Percentiles rank a stretch among this genome's conserved stretches.
Evolutionary conservation across 2,113 vertebrate genomes (phyloP).

Genomic region (Antennarius striatus): DNA sequence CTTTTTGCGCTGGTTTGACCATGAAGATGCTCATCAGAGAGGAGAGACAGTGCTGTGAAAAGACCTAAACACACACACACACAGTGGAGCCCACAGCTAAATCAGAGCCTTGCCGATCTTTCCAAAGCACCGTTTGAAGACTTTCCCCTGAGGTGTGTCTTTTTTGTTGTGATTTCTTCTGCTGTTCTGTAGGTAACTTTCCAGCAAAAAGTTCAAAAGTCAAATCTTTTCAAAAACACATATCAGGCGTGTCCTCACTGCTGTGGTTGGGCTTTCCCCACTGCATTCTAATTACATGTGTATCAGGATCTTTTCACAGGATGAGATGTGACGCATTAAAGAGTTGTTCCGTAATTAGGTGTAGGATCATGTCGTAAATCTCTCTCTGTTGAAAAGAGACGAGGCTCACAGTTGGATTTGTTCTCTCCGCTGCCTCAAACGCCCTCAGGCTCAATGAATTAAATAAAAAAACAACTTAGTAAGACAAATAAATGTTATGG

Average conservation of each 20-base stretch:
- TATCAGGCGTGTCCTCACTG: constrained; percentile 45
- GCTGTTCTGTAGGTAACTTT: constrained; percentile 38
- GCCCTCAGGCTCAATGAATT: constrained; percentile 32
- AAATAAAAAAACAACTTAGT: constrained; percentile 43
- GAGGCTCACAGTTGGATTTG: constrained; percentile 42
- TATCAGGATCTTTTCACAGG: constrained; percentile 61
- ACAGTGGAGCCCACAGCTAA: constrained; percentile 25
- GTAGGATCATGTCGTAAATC: constrained; percentile 68
- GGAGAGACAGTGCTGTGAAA: constrained; percentile 51
- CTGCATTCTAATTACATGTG: constrained; percentile 61
- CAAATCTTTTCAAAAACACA: constrained; percentile 43
- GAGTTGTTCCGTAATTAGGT: constrained; percentile 72
- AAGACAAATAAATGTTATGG: constrained; percentile 65
- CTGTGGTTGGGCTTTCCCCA: constrained; percentile 74
- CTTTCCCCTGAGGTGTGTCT: constrained; percentile 50
- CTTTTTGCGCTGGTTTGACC: constrained; percentile 77
- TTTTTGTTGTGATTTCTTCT: constrained; percentile 60
- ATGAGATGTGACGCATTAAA: constrained; percentile 61
- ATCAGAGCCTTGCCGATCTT: constrained; percentile 23
- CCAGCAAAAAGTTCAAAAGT: constrained; percentile 61
- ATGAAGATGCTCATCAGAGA: constrained; percentile 70
- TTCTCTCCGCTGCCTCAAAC: constrained; percentile 65
- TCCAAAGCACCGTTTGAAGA: constrained; percentile 35
- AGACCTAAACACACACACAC: constrained; percentile 35
- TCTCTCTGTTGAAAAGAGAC: constrained; percentile 38